Base-by-base conservation (phyloP, 2,113 vertebrate species). In the Oceanodroma tethys region DNA sequence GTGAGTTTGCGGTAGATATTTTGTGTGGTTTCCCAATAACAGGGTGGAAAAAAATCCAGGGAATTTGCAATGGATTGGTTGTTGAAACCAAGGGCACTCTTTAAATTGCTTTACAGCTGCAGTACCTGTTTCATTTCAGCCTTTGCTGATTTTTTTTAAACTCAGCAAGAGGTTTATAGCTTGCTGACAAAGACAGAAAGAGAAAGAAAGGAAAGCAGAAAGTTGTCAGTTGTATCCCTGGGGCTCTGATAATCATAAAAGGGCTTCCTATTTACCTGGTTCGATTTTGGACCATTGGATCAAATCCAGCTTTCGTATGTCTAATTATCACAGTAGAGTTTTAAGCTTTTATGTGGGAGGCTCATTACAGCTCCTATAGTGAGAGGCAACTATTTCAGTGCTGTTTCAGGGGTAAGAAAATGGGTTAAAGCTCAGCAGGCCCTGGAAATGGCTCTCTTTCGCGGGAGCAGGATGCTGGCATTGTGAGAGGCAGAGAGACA, bases 371-470 rank as follows among this genome's bases (percentile, higher is more conserved):
- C 16, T 81, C 32, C 5, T 2, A 11, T 67, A 68, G 40, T 43
- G 60, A 89, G 38, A 84, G 48, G 48, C 42, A 72, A 75, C 58
- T 62, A 76, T 95, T 91, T 89, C 76, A 30, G 18, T 11, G 10
- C 42, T 36, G 10, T 73, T 96, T 78, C 15, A 17, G 42, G 23
- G 43, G 18, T 10, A 94, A 30, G 23, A 81, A 96, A 95, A 91
- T 52, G 55, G 58, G 94, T 86, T 86, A 82, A 92, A 96, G 4
- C 94, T 80, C 95, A 93, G 79, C 84, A 95, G 83, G 83, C 11
- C 14, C 29, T 66, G 52, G 71, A 68, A 80, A 92, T 10, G 9
- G 6, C 16, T 86, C 5, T 23, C 25, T 86, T 53, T 66, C 42
- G n/a, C 1, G 2, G 52, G 47, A 82, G 43, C 19, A 38, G 32